A percentile compares a stretch with the other conserved stretches of the same genome.
Evolutionary conservation across 2,888 invertebrate genomes (phyloP).

Genomic region (Microplitis manilae): DNA sequence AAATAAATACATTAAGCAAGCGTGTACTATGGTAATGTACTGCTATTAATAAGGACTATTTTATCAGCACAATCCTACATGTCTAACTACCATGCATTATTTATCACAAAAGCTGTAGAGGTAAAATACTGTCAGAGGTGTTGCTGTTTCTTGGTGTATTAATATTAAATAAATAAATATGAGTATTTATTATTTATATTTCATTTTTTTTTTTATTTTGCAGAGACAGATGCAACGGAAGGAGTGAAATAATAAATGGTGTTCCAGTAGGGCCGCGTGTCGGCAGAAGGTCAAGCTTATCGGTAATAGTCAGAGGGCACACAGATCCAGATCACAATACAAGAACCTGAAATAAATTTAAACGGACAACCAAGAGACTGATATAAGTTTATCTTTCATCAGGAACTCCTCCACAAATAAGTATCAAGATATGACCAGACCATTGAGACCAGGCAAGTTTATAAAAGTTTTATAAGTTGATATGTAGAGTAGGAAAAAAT

Average conservation of each 20-base stretch:
- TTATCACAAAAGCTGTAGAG: slow-evolving; percentile 47
- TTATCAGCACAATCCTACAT: slow-evolving; percentile 26
- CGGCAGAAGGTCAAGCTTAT: slow-evolving; percentile 2
- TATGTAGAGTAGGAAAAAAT: slow-evolving; percentile 27
- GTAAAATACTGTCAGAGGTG: slow-evolving; percentile 20
- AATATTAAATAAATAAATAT: slow-evolving; percentile 33
- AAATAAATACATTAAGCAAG: slow-evolving; percentile 24
- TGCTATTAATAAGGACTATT: slow-evolving; percentile 18
- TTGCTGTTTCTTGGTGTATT: neutral
- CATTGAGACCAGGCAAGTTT: too few relatives aligned
- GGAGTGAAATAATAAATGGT: slow-evolving; percentile 14
- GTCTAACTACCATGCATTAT: slow-evolving; percentile 39
- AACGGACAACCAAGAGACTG: too few relatives aligned
- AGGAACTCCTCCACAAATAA: neutral
- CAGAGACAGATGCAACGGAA: slow-evolving; percentile 71
- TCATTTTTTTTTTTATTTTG: slow-evolving; percentile 54
- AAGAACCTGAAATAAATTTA: slow-evolving; percentile 19
- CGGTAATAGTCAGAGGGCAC: slow-evolving; percentile 2
- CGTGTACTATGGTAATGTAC: slow-evolving; percentile 7
- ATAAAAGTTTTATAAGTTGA: neutral
- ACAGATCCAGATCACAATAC: slow-evolving; percentile 17
- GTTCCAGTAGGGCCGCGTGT: slow-evolving; percentile 7
- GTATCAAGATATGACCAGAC: neutral
- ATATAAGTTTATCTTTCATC: too few relatives aligned
- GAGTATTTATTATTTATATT: slow-evolving; percentile 46